Evolutionary conservation across 2,113 vertebrate species (phyloP), one percentile per base, ranked within the genome.

Genomic region (Speoplatyrhinus poulsoni): DNA sequence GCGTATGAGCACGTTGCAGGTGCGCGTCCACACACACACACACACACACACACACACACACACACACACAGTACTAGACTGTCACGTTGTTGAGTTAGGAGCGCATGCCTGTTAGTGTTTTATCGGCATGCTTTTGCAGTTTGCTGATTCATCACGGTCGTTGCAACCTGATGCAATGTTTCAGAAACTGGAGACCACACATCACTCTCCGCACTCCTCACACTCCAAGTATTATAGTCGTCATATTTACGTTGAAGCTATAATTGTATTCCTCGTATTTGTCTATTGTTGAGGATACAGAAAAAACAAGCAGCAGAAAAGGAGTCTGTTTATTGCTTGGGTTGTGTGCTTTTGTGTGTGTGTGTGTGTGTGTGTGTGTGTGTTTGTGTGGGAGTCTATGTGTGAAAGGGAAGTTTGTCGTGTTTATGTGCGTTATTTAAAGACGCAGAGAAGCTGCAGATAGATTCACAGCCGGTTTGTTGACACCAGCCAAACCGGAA

Each of bases 401-500:
- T 70, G 56, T 69, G 57, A 60, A 41, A 41, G 36, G 7, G 36
- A 41, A 41, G 36, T 41, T 5, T 41, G 36, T 41, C 4, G 12
- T 54, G 57, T 53, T 32, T 46, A 46, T 50, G 55, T 60, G 11
- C n/a, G 10, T 26, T 36, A n/a, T 19, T 6, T 56, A 19, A 17
- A n/a, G 3, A 19, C 11, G 26, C 26, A 26, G 26, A 26, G 26
- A 26, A 26, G 26, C 26, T 26, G 26, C 26, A 26, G 26, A 26
- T 26, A 26, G 26, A 26, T 26, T 26, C 26, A 26, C 26, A 26
- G 26, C 26, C 26, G 26, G 26, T 36, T 48, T 55, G 53, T 58
- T 3, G 5, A 57, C 19, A 19, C 65, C 62, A 63, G 56, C 54
- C 53, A 12, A 79, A 75, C 47, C 62, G 46, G 16, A 6, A 5